Evolutionary conservation across 2,888 invertebrate genomes (phyloP), one percentile per base, ranked within the genome.

Genomic region (Nephrotoma flavescens): DNA sequence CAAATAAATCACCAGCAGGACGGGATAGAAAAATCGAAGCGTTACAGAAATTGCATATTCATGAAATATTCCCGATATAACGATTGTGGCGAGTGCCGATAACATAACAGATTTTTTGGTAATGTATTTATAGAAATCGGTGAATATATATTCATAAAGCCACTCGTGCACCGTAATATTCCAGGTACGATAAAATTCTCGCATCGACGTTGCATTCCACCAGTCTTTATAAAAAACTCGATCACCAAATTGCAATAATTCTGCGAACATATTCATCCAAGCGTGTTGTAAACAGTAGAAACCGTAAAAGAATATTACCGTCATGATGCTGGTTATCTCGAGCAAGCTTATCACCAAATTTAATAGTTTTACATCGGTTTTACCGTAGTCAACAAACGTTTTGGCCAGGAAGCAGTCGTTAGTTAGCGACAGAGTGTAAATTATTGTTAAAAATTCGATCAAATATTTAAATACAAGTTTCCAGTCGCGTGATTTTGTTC

Each of bases 141-240:
- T 95, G 91, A 97, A 98, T 87, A 99, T 93, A 91, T 98, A 97
- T 4, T 95, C 95, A 89, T 97, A 96, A 0, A 99, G 93, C 98
- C 98, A 99, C 89, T 97, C 97, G 90, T 98, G 96, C 0, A 99
- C 98, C 0, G 98, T 95, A 15, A 97, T 94, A 91, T 99, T 99
- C 99, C 99, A 99, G 4, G 96, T 96, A n/a, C 98, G 94, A 91
- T 97, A 98, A 91, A 95, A 99, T 12, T 93, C 93, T 0, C 95
- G 94, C 91, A 95, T 98, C n/a, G 95, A 94, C 0, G 95, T 94
- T 2, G 95, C 94, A 86, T 96, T 98, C 99, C 98, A 99, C 98
- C 98, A 99, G 95, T 98, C 95, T 92, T 94, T 94, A 90, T 97
- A 95, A 93, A 97, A 95, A 93, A 95, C 93, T 90, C 98, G 92